Percentiles rank a stretch among this genome's conserved stretches.
These are phyloP conservation scores for Drymonia ruficornis DNA, from an alignment of 2,888 invertebrate genomes.

Conservation along the genomic window DNA sequence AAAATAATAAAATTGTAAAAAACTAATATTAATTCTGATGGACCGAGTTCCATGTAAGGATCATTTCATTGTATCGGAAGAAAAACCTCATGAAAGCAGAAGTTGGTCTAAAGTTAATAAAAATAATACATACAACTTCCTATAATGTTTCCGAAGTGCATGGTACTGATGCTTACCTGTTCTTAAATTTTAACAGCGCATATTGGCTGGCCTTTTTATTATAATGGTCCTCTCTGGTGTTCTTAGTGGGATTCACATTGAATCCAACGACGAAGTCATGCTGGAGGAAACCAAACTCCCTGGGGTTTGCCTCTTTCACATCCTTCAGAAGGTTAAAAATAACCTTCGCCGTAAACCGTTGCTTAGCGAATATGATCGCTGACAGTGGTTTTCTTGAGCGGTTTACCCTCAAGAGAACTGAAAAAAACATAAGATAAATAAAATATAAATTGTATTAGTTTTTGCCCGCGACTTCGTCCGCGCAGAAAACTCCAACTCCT, in stretches of 20 bases:
- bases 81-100: too few species aligned
- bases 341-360: slow-evolving; percentile 90
- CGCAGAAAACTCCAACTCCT: too few species aligned
- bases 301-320: slow-evolving; percentile 67
- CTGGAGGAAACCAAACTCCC: slow-evolving; percentile 82
- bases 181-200: slow-evolving; percentile 75
- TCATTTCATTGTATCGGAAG: too few species aligned
- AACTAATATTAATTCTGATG: too few species aligned
- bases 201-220: slow-evolving; percentile 82
- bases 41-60: too few species aligned
- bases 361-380: slow-evolving; percentile 89
- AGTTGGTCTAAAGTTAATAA: too few species aligned
- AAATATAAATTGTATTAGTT: too few species aligned
- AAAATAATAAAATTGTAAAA: too few species aligned
- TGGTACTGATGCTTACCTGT: slow-evolving; percentile 53
- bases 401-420: slow-evolving; percentile 59
- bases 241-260: slow-evolving; percentile 83
- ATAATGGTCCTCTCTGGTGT: slow-evolving; percentile 82
- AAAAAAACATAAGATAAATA: slow-evolving; percentile 22
- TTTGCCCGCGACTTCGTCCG: too few species aligned
- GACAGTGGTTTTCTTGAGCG: slow-evolving; percentile 79
- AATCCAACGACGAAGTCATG: slow-evolving; percentile 91
- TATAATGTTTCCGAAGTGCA: too few species aligned
- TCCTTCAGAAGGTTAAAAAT: slow-evolving; percentile 87
- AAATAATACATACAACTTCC: too few species aligned